Base-by-base conservation (phyloP, 2,113 vertebrate species). In the Calonectris borealis region DNA sequence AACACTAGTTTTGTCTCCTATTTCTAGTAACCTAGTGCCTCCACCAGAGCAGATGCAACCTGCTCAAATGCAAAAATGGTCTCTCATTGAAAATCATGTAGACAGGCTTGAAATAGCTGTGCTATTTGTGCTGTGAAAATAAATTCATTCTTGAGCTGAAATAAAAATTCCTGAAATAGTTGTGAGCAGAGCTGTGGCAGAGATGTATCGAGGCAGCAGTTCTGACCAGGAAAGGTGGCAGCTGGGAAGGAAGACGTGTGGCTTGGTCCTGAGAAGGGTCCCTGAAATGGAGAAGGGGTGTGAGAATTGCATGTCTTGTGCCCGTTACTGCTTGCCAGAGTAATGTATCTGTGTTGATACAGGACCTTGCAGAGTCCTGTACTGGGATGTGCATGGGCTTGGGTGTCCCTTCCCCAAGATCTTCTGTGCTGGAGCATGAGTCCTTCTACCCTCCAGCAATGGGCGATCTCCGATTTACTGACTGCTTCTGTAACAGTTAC, bases 341-440 rank as follows among this genome's bases (percentile, higher is more conserved):
- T 7, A 17, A n/a, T 3, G 3, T 10, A 7, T 6, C 2, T 46
- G 48, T 14, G n/a, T 16, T 2, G 8, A 46, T 44, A 58, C 40
- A 40, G 40, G 51, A 20, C 71, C 18, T 68, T 34, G 18, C 10
- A 1, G 40, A 42, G 20, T 19, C 25, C 7, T 34, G 6, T 10
- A 14, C 10, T 18, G 36, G 60, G 10, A 6, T 7, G 1, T 20
- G 40, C 0, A 1, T 29, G 52, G 36, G 15, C 18, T 44, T 58
- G 52, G 40, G 42, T n/a, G 27, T 15, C 52, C 6, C 7, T 17
- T 78, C 16, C 68, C 52, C 36, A 3, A 38, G n/a, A 16, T 48
- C 12, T 1, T 27, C 57, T 54, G 22, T 6, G 44, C 16, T 46
- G 70, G 36, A 75, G 26, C 44, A 15, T 11, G 44, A 71, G 14